These are phyloP conservation scores for Ascaphus truei DNA, from an alignment of 2,113 vertebrate genomes.

Conservation along the genomic window DNA sequence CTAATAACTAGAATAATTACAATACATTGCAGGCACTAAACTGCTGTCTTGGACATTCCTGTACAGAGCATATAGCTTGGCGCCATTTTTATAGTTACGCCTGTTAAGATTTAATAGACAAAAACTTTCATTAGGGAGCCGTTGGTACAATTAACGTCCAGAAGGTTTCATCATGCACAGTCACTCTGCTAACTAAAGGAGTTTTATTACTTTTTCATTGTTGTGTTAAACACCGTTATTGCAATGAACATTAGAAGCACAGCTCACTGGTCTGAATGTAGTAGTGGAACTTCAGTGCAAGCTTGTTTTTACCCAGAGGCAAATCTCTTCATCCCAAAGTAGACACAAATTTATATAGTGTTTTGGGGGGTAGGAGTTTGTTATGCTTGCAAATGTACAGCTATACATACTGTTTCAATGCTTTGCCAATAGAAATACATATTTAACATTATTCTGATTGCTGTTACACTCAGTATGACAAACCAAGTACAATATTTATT, in stretches of 20 bases:
- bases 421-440: too few species aligned
- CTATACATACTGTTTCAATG: too few species aligned
- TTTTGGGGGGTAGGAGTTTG: too few species aligned
- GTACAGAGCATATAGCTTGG: conserved; percentile 59
- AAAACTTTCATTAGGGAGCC: conserved; percentile 76
- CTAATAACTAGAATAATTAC: conserved; percentile 47
- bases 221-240: conserved; percentile 35
- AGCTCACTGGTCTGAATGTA: background rate
- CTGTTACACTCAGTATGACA: too few species aligned
- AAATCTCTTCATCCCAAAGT: background rate
- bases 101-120: conserved; percentile 75
- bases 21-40: conserved; percentile 54
- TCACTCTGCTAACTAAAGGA: conserved; percentile 36
- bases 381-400: too few species aligned
- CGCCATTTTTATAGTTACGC: conserved; percentile 77
- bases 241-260: conserved; percentile 19
- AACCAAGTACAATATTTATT: too few species aligned
- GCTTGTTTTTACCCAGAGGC: background rate
- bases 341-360: too few species aligned
- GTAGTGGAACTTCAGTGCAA: background rate
- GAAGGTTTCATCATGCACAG: conserved; percentile 58
- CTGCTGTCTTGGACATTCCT: conserved; percentile 61
- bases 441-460: too few species aligned
- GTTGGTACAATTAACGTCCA: conserved; percentile 73
- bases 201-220: conserved; percentile 37